These are phyloP conservation scores for Drosophila mayaguana DNA, from an alignment of 2,888 invertebrate species.

Conservation along the genomic window DNA sequence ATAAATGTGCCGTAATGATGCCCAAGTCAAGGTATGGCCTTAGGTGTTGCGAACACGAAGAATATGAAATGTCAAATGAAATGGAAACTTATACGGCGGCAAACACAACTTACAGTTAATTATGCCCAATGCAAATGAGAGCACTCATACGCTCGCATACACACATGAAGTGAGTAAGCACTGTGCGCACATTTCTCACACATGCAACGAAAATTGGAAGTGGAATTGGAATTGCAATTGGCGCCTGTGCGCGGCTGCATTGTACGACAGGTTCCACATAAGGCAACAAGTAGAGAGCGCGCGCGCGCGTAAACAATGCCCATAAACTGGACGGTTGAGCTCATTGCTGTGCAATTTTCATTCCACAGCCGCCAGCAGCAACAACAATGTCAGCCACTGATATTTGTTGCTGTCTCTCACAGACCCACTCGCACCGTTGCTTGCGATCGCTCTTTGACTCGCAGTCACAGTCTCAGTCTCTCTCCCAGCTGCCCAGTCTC, in stretches of 20 bases:
- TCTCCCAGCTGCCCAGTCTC: slow-evolving; percentile 48
- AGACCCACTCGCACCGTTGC: slow-evolving; percentile 23
- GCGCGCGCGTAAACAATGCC: slow-evolving; percentile 58
- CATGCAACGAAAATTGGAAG: slow-evolving; percentile 29
- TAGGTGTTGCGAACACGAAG: slow-evolving; percentile 17
- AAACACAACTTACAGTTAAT: slow-evolving; percentile 27
- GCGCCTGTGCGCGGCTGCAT: slow-evolving; percentile 35
- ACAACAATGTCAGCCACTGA: slow-evolving; percentile 18
- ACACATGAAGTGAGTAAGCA: slow-evolving; percentile 42
- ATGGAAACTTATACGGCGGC: slow-evolving; percentile 31
- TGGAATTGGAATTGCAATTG: slow-evolving; percentile 35
- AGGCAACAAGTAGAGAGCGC: slow-evolving; percentile 59
- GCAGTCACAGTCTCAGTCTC: slow-evolving; percentile 35
- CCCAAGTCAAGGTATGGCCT: slow-evolving; percentile 29
- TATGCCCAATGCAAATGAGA: slow-evolving; percentile 52
- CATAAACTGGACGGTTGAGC: slow-evolving; percentile 68
- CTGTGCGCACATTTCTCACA: slow-evolving; percentile 40
- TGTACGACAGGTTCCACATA: slow-evolving; percentile 60
- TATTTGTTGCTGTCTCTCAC: slow-evolving; percentile 8
- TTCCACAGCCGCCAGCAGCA: slow-evolving; percentile 37
- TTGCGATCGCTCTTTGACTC: slow-evolving; percentile 23
- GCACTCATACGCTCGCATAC: neutral
- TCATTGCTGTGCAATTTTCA: slow-evolving; percentile 61
- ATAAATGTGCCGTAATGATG: slow-evolving; percentile 42
- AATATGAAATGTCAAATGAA: slow-evolving; percentile 42